These are phyloP conservation scores for Acholoe squamosa DNA, from an alignment of 2,888 invertebrate genomes.

Conservation along the genomic window DNA sequence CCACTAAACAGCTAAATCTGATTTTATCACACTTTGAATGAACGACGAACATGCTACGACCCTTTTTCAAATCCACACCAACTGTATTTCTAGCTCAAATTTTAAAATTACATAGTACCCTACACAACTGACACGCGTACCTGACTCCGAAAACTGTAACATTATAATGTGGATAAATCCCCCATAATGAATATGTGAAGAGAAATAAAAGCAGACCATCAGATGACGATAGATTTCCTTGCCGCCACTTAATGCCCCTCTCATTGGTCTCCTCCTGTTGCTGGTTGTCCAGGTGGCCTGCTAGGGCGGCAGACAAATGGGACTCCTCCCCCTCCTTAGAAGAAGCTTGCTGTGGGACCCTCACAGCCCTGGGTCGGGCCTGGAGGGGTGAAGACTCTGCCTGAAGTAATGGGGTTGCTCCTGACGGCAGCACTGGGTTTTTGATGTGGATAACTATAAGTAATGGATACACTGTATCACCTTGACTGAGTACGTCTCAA, in stretches of 20 bases:
- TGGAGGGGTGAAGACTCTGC: not conserved
- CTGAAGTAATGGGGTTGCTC: not conserved
- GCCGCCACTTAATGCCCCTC: not conserved
- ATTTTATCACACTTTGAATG: too few species aligned
- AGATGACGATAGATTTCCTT: not conserved
- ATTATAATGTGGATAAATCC: too few species aligned
- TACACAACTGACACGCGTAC: too few species aligned
- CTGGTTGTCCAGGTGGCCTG: not conserved
- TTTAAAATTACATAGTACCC: too few species aligned
- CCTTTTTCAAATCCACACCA: too few species aligned
- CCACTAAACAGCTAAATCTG: too few species aligned
- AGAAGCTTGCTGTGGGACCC: not conserved
- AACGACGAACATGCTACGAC: too few species aligned
- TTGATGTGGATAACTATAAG: constrained; percentile 1
- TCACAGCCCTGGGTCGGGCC: not conserved
- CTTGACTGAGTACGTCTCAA: too few species aligned
- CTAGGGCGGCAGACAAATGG: not conserved
- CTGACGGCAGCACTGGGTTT: not conserved
- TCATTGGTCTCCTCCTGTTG: not conserved
- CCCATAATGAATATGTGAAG: too few species aligned
- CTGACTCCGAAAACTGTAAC: too few species aligned
- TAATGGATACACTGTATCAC: too few species aligned
- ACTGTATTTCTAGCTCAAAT: too few species aligned
- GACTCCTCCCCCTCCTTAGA: not conserved
- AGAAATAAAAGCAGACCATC: not conserved